Conservation (phyloP, 2,113 vertebrate species). For the Notarius lentiginosus region DNA sequence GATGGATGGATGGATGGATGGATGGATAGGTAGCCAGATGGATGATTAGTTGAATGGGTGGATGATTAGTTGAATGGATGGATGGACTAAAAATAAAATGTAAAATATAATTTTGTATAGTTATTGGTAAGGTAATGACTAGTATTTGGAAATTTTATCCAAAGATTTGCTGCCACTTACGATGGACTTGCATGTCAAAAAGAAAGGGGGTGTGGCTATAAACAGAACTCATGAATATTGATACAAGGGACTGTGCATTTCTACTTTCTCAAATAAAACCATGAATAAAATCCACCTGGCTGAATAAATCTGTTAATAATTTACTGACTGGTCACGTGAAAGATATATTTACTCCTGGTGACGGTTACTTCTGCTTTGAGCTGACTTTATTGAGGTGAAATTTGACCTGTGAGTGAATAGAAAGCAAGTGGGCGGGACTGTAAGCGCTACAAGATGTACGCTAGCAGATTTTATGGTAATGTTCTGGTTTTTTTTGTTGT, state of each 20-base stretch:
- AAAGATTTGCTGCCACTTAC: neutral
- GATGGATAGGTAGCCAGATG: too few species aligned
- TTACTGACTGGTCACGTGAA: neutral
- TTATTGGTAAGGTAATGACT: neutral
- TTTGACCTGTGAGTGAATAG: neutral
- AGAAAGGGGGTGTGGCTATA: conserved; percentile 3
- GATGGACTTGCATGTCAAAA: neutral
- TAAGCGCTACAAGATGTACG: neutral
- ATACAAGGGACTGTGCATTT: neutral
- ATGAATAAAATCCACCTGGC: neutral
- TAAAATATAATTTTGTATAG: too few species aligned
- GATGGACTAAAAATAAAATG: too few species aligned
- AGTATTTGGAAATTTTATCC: neutral
- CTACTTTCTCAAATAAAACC: neutral
- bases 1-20: too few species aligned
- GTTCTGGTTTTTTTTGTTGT: neutral
- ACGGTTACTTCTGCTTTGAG: neutral
- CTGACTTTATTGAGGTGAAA: neutral
- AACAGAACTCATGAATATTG: too few species aligned
- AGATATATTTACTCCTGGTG: neutral
- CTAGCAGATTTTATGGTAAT: neutral
- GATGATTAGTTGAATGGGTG: too few species aligned
- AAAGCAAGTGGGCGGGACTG: neutral
- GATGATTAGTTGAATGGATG: too few species aligned
- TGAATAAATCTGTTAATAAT: neutral